A percentile compares a stretch with the other conserved stretches of the same genome.
Conservation (phyloP, 1,140 invertebrate genomes). For the Helicoverpa zea region DNA sequence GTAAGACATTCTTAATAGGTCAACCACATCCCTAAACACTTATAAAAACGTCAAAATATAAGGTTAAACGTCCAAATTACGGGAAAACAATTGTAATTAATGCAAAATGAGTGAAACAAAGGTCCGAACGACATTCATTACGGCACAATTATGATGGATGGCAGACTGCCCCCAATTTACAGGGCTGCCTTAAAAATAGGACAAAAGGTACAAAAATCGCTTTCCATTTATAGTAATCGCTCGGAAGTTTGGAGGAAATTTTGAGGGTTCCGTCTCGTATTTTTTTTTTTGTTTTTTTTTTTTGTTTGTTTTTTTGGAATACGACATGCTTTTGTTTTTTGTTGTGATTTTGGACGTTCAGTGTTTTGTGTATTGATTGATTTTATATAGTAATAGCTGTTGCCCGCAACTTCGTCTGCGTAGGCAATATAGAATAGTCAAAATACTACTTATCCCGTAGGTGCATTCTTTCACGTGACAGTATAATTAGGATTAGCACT, state of each 20-base stretch:
- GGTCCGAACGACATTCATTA: conserved; percentile 67
- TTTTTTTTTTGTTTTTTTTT: background rate
- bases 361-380: no score
- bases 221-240: conserved; percentile 62
- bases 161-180: conserved; percentile 59
- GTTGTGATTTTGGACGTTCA: background rate
- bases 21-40: background rate
- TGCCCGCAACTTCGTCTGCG: no score
- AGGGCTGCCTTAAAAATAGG: conserved; percentile 62
- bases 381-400: no score
- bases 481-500: no score
- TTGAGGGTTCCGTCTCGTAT: background rate
- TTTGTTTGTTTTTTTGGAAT: background rate
- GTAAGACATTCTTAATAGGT: background rate
- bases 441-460: no score
- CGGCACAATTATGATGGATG: conserved; percentile 72
- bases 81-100: conserved; percentile 30
- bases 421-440: no score
- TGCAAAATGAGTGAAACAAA: conserved; percentile 57
- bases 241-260: conserved; percentile 10
- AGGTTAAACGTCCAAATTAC: conserved; percentile 39
- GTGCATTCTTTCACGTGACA: no score
- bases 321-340: background rate
- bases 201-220: conserved; percentile 66
- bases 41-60: background rate